phyloP scores from a whole-genome alignment of 2,888 invertebrate species.

The Rapana venosa region DNA sequence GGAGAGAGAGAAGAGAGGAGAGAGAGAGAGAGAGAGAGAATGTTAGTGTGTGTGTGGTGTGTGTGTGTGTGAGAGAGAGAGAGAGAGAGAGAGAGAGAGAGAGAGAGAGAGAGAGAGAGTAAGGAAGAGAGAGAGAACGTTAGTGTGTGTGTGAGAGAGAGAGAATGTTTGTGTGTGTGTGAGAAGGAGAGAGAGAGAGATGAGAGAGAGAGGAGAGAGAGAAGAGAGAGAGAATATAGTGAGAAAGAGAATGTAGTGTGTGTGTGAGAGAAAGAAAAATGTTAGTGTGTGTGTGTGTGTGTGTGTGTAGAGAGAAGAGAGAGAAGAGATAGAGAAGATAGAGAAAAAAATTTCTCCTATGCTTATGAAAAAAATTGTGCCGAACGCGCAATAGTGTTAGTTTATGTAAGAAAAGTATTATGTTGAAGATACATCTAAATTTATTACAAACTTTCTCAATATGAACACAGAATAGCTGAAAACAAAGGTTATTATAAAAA shows the following conservation, averaged over 20 bases:
- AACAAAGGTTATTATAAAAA: too few relatives aligned
- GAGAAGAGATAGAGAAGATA: neutral
- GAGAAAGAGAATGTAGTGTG: too few relatives aligned
- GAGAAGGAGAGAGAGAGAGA: neutral
- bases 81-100: neutral
- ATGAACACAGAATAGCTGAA: too few relatives aligned
- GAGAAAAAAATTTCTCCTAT: neutral
- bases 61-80: neutral
- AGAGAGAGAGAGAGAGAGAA: neutral
- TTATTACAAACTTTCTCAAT: too few relatives aligned
- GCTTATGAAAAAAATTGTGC: too few relatives aligned
- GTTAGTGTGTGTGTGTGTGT: too few relatives aligned
- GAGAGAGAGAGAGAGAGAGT: slow-evolving; percentile 5
- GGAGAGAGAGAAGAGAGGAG: neutral
- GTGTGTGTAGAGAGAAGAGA: neutral
- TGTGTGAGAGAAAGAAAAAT: too few relatives aligned
- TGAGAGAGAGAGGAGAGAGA: neutral
- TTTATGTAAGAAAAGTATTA: too few relatives aligned
- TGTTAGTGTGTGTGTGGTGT: too few relatives aligned
- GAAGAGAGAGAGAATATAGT: neutral
- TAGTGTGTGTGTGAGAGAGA: neutral
- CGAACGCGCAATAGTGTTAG: too few relatives aligned
- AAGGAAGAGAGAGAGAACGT: neutral
- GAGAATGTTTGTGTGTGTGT: neutral
- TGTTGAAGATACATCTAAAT: too few relatives aligned